Percentiles rank a stretch among this genome's conserved stretches.
Evolutionary conservation across 2,113 vertebrate species (phyloP).

Genomic region (Diphyllodes magnificus): DNA sequence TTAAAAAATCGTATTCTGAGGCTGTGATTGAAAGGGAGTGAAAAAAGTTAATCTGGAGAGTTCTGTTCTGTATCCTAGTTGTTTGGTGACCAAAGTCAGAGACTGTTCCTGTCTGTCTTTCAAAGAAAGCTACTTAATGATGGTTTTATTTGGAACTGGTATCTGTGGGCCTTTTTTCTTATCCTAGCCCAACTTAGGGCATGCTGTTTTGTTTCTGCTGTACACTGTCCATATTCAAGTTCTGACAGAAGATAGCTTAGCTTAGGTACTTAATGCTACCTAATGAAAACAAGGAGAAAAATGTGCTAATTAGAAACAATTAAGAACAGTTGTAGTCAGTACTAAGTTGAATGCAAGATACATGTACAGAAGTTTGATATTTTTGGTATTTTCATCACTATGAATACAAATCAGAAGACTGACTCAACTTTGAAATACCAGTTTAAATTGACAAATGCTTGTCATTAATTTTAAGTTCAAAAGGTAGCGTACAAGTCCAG

Average conservation of each 20-base stretch:
- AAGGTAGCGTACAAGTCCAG: not conserved
- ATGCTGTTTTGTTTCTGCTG: not conserved
- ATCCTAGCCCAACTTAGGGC: not conserved
- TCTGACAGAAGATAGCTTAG: not conserved
- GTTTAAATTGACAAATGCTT: not conserved
- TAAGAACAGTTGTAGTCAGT: not conserved
- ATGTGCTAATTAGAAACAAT: not conserved
- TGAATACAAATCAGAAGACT: not conserved
- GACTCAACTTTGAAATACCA: not conserved
- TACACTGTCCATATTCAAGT: not conserved
- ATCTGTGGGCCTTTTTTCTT: not conserved
- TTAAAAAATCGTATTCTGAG: not conserved
- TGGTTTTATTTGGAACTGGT: not conserved
- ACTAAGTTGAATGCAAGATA: not conserved
- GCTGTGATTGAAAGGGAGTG: not conserved
- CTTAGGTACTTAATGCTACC: not conserved
- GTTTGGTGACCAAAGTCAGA: not conserved
- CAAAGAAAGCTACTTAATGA: not conserved
- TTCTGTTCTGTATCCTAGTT: not conserved
- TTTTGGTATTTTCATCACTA: not conserved
- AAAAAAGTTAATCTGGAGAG: not conserved
- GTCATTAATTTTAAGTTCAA: not conserved
- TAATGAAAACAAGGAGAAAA: not conserved
- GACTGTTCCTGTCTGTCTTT: not conserved
- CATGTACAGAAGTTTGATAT: not conserved